These are phyloP conservation scores for Kryphioiulus occultus DNA, from an alignment of 2,888 invertebrate species.

Conservation along the genomic window DNA sequence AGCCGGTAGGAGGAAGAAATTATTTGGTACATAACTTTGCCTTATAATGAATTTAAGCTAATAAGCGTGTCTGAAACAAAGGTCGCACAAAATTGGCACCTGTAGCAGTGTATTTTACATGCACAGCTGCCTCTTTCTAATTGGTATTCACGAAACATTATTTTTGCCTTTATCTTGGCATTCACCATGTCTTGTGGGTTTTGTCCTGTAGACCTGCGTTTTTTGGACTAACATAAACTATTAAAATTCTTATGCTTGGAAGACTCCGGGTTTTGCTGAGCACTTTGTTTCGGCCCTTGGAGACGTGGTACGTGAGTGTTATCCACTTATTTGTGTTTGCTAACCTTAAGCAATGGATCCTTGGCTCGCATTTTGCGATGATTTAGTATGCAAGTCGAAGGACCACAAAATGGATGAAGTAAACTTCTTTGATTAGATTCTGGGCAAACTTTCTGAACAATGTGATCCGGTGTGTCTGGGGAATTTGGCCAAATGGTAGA, in stretches of 20 bases:
- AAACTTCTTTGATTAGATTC: neutral
- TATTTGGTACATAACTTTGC: neutral
- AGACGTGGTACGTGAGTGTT: neutral
- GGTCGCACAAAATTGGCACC: neutral
- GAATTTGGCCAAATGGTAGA: neutral
- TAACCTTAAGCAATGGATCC: neutral
- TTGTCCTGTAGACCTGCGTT: neutral
- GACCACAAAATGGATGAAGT: neutral
- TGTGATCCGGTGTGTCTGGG: neutral
- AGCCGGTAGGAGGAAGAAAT: too few species aligned
- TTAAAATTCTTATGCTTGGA: neutral
- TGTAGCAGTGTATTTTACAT: neutral
- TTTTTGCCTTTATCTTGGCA: neutral
- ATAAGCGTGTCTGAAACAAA: neutral
- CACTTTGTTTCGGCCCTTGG: slow-evolving; percentile 17
- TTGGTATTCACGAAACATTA: neutral
- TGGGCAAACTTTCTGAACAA: neutral
- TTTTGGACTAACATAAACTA: slow-evolving; percentile 21
- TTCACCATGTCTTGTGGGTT: neutral
- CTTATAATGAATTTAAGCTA: neutral
- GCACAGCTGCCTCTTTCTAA: neutral
- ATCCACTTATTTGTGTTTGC: slow-evolving; percentile 21
- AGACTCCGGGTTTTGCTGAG: neutral
- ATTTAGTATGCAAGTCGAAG: neutral
- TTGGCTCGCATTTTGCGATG: neutral